Evolutionary conservation across 2,797 vertebrate species (phyloP).

Genomic region (Otolemur crassicaudatus): DNA sequence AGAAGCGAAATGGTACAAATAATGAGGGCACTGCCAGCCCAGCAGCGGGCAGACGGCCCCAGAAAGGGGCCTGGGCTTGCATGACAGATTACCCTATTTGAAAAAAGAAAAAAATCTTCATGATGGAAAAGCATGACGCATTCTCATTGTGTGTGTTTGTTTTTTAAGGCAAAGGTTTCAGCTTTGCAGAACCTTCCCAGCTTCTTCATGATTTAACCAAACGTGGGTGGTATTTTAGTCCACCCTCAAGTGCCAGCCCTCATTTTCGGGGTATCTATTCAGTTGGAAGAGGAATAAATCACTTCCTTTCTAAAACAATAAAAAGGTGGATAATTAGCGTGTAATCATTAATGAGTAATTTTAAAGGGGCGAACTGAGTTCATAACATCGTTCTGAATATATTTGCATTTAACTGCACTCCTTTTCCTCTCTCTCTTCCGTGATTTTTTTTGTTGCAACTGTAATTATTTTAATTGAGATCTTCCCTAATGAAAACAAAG

Average conservation of each 20-base stretch:
- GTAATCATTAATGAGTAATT: slow-evolving; percentile 13
- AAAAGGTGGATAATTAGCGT: slow-evolving; percentile 57
- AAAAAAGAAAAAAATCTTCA: fast-evolving
- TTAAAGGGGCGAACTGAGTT: slow-evolving; percentile 9
- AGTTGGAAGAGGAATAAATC: not conserved
- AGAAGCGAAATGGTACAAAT: not conserved
- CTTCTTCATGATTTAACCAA: not conserved
- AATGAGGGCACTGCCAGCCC: fast-evolving
- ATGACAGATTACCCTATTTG: fast-evolving
- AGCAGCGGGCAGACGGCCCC: not conserved
- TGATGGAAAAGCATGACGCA: not conserved
- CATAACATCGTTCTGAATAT: not conserved
- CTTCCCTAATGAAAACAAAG: slow-evolving; percentile 70
- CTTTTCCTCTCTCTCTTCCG: not conserved
- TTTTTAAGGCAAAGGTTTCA: not conserved
- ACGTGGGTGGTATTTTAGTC: not conserved
- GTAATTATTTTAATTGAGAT: slow-evolving; percentile 79
- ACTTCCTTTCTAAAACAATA: slow-evolving; percentile 55
- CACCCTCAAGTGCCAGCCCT: fast-evolving
- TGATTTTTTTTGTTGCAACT: slow-evolving; percentile 39
- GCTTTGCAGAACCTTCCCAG: not conserved
- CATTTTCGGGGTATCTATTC: not conserved
- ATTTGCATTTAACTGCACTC: slow-evolving; percentile 25
- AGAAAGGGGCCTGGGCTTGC: fast-evolving
- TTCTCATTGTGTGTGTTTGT: not conserved